Evolutionary conservation across 2,113 vertebrate species (phyloP).

Genomic region (Leucopsar rothschildi): DNA sequence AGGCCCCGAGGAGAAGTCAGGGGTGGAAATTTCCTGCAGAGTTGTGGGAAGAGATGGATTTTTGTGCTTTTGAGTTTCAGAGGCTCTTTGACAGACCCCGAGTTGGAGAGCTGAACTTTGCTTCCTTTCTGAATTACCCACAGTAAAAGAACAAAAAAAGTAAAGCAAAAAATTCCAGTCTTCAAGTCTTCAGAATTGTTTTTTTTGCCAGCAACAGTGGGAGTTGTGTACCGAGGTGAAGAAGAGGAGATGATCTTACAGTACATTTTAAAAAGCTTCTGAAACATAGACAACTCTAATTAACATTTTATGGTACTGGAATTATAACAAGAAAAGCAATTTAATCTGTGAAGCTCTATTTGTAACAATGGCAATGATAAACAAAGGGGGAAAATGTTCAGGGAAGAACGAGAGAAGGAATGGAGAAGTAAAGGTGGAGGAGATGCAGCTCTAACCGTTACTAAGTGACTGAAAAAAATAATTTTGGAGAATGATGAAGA

Average conservation of each 20-base stretch:
- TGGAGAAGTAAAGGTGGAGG: neutral
- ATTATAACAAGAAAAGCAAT: conserved; percentile 24
- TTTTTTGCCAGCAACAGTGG: neutral
- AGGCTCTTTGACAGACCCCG: neutral
- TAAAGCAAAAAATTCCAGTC: neutral
- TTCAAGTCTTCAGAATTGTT: neutral
- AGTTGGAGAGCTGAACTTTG: neutral
- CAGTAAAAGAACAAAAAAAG: neutral
- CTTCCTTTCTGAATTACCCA: neutral
- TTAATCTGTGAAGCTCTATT: conserved; percentile 27
- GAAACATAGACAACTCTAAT: conserved; percentile 24
- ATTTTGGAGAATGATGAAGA: neutral
- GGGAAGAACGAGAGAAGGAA: neutral
- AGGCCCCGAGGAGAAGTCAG: neutral
- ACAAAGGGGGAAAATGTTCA: neutral
- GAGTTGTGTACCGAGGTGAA: neutral
- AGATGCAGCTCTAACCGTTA: neutral
- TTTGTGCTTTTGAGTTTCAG: neutral
- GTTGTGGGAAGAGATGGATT: neutral
- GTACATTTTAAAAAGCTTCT: conserved; percentile 14
- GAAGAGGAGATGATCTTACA: neutral
- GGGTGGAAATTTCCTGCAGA: conserved; percentile 14
- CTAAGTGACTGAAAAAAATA: too few species aligned
- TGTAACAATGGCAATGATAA: conserved; percentile 1
- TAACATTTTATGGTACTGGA: conserved; percentile 20